Evolutionary conservation across 2,113 vertebrate species (phyloP).

Genomic region (Coptodon bakossiorum): DNA sequence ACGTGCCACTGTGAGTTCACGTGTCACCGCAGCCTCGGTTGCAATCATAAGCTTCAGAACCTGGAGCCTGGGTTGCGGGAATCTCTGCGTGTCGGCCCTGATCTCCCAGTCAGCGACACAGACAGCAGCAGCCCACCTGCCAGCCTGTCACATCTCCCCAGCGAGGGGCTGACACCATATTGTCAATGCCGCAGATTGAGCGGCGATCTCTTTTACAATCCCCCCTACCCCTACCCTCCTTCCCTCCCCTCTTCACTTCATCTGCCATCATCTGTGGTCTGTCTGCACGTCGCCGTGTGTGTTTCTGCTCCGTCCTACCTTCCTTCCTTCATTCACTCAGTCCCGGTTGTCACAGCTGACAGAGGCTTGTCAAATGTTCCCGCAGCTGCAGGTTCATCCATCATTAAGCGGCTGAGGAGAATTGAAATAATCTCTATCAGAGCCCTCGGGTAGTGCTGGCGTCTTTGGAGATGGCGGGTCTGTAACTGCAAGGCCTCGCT

Average conservation of each 20-base stretch:
- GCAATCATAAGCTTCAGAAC: constrained; percentile 41
- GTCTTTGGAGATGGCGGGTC: constrained; percentile 24
- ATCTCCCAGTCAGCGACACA: constrained; percentile 61
- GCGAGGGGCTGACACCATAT: constrained; percentile 57
- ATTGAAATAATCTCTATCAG: constrained; percentile 66
- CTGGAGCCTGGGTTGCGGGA: constrained; percentile 21
- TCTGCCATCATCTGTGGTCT: constrained; percentile 59
- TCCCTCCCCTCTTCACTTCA: constrained; percentile 29
- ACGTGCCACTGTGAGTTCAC: constrained; percentile 27
- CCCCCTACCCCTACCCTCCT: neutral
- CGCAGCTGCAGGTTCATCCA: constrained; percentile 60
- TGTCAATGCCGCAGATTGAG: constrained; percentile 64
- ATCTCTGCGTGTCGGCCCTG: constrained; percentile 51
- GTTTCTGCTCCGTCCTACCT: constrained; percentile 30
- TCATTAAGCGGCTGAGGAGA: constrained; percentile 65
- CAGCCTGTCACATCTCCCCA: constrained; percentile 59
- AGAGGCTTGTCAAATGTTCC: constrained; percentile 63
- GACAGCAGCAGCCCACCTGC: constrained; percentile 63
- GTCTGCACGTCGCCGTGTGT: constrained; percentile 22
- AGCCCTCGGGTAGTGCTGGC: constrained; percentile 47
- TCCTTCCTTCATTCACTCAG: constrained; percentile 57
- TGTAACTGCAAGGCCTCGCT: constrained; percentile 37
- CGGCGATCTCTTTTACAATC: constrained; percentile 44
- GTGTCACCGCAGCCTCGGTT: constrained; percentile 37
- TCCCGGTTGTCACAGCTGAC: constrained; percentile 58